Evolutionary conservation across 2,113 vertebrate genomes (phyloP), one percentile per base, ranked within the genome.

Genomic region (Myiopsitta monachus): DNA sequence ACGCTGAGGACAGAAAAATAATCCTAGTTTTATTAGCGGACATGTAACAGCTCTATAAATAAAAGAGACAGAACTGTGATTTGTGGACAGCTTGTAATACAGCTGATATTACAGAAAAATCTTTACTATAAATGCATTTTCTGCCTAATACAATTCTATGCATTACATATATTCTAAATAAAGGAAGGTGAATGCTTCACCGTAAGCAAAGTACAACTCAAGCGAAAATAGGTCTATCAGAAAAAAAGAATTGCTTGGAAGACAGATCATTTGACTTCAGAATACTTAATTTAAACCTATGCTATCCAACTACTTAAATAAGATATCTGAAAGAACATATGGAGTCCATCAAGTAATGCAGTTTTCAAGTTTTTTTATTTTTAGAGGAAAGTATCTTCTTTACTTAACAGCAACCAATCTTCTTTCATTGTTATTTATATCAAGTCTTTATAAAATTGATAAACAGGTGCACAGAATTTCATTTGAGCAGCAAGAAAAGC

Each of bases 141-240:
- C 64, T 43, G 41, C 9, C 30, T 38, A 68, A 59, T 55, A 76
- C 11, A 87, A 64, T 63, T 81, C 63, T 70, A 75, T 39, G 83
- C 21, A 22, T 79, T 62, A 28, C 13, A 57, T 44, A 23, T 44
- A 52, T 69, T 96, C 62, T 81, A 66, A 52, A 74, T n/a, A 96
- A 94, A 97, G 66, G 67, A 96, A 94, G 33, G 63, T 39, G 68
- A 96, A 90, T 77, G 78, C 44, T 78, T 76, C 55, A 44, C 36
- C 47, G 8, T 66, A 95, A 55, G 41, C 43, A 59, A 92, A 62
- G 33, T 78, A 88, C 6, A 70, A 7, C 31, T 55, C 69, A 88
- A 88, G 94, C 83, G 68, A 59, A 84, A 83, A 80, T 59, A 77
- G 4, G 38, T 39, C 14, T 80, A 88, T 86, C 46, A 83, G 81